phyloP scores from a whole-genome alignment of 1,140 invertebrate genomes.

The Kradibia gibbosae region DNA sequence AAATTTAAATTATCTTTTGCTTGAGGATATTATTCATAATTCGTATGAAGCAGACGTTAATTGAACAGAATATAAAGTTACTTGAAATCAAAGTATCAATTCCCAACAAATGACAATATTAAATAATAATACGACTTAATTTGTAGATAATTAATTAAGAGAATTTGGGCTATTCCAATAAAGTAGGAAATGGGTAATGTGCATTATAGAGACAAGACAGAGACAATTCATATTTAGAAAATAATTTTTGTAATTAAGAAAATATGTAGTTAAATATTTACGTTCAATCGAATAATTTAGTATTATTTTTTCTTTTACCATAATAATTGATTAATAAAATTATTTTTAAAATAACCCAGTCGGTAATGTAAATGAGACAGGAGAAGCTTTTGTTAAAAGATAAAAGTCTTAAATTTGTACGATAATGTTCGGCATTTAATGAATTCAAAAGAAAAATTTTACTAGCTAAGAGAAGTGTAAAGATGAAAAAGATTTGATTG shows the following conservation, averaged over 20 bases:
- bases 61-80: slow-evolving; percentile 21
- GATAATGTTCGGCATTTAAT: not conserved
- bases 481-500: slow-evolving; percentile 5
- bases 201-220: not conserved
- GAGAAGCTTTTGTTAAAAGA: not conserved
- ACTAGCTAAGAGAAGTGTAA: not conserved
- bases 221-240: not conserved
- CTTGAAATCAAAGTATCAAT: slow-evolving; percentile 1
- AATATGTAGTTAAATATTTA: not conserved
- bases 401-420: not conserved
- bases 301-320: not conserved
- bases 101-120: not conserved
- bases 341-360: not conserved
- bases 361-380: not conserved
- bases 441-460: slow-evolving; percentile 5
- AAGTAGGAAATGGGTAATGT: not conserved
- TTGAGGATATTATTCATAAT: slow-evolving; percentile 15
- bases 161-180: not conserved
- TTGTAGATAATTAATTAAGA: not conserved
- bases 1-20: slow-evolving; percentile 26
- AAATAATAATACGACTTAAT: not conserved
- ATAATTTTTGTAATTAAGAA: not conserved
- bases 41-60: slow-evolving; percentile 20
- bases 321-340: not conserved
- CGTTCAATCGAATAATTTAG: not conserved